Conservation (phyloP, 2,888 invertebrate genomes). For the Lobophora halterata region DNA sequence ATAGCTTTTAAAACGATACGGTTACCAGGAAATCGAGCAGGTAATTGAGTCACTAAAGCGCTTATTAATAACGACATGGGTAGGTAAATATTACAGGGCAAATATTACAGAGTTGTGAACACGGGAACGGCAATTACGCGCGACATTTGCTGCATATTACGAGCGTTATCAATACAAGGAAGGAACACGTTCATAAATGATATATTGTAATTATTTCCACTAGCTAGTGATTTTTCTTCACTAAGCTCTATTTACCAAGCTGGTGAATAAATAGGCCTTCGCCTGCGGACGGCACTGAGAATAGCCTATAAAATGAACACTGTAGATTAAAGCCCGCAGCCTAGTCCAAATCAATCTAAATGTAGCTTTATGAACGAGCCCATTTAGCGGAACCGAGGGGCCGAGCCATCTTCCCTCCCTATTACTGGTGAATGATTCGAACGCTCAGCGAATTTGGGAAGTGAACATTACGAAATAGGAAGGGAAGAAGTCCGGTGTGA, state of each 20-base stretch:
- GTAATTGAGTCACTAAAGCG: slow-evolving; percentile 13
- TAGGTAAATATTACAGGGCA: too few relatives aligned
- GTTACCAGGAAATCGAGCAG: slow-evolving; percentile 9
- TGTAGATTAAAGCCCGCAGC: slow-evolving; percentile 38
- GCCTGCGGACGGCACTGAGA: slow-evolving; percentile 51
- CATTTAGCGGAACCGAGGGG: slow-evolving; percentile 18
- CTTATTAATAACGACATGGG: slow-evolving; percentile 14
- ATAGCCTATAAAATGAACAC: slow-evolving; percentile 63
- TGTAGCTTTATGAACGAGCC: slow-evolving; percentile 30
- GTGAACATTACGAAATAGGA: slow-evolving; percentile 20
- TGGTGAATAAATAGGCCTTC: slow-evolving; percentile 45
- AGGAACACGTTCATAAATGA: slow-evolving; percentile 35
- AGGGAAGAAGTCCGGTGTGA: slow-evolving; percentile 7
- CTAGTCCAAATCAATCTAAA: slow-evolving; percentile 31
- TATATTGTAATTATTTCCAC: slow-evolving; percentile 40
- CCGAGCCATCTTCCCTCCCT: slow-evolving; percentile 20
- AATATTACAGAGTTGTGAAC: slow-evolving; percentile 19
- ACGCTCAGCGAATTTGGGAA: slow-evolving; percentile 18
- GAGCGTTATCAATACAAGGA: slow-evolving; percentile 29
- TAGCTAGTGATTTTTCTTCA: slow-evolving; percentile 50
- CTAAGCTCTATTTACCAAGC: slow-evolving; percentile 49
- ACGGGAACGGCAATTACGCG: slow-evolving; percentile 16
- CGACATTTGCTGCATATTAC: slow-evolving; percentile 20
- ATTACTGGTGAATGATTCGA: slow-evolving; percentile 27
- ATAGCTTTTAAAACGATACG: slow-evolving; percentile 7